These are phyloP conservation scores for Pterophyllum scalare DNA, from an alignment of 2,113 vertebrate genomes.

Conservation along the genomic window DNA sequence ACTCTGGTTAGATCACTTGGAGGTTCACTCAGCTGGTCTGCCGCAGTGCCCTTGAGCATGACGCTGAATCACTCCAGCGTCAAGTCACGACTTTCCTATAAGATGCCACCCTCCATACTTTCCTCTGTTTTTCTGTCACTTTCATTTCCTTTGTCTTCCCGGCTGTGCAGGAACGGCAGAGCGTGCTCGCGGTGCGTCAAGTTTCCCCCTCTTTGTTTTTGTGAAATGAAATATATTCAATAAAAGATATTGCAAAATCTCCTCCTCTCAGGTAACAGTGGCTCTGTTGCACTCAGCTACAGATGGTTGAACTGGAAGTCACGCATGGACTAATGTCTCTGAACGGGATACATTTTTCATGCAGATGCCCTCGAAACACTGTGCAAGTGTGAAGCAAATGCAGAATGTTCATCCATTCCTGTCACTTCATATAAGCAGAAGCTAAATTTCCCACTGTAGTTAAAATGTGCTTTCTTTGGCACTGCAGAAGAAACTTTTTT, in stretches of 20 bases:
- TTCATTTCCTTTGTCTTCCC: constrained; percentile 41
- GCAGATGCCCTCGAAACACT: background rate
- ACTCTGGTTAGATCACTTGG: background rate
- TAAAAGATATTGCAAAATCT: constrained; percentile 34
- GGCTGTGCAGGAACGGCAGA: constrained; percentile 45
- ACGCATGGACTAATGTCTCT: background rate
- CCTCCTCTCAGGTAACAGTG: background rate
- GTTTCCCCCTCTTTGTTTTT: constrained; percentile 25
- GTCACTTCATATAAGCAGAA: background rate
- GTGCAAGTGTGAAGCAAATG: background rate
- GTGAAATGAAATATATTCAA: constrained; percentile 35
- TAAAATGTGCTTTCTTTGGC: background rate
- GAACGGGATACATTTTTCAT: background rate
- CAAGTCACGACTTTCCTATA: constrained; percentile 1
- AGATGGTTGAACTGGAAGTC: background rate
- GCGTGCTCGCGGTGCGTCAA: constrained; percentile 13
- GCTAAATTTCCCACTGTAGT: background rate
- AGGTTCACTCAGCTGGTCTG: constrained; percentile 15
- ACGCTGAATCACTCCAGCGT: constrained; percentile 2
- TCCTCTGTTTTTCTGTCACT: constrained; percentile 27
- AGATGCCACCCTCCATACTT: background rate
- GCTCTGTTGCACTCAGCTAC: background rate
- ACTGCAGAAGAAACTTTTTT: too few relatives aligned
- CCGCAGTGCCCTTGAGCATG: constrained; percentile 41
- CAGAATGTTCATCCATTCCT: background rate